A percentile compares a stretch with the other conserved stretches of the same genome.
Conservation (phyloP, 2,888 invertebrate genomes). For the Andrena haemorrhoa region DNA sequence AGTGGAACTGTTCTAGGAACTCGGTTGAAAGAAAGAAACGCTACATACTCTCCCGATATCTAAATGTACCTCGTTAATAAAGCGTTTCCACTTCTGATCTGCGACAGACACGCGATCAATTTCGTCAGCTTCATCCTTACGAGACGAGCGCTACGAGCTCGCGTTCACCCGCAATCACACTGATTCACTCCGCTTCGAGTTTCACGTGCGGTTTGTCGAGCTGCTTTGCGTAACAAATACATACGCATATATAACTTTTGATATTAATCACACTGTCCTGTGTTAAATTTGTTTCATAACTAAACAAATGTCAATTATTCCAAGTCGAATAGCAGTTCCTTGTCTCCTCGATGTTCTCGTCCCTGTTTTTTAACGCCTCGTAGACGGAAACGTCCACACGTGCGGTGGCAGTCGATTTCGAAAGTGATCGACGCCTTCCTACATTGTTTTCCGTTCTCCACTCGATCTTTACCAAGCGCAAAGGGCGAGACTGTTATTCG, state of each 20-base stretch:
- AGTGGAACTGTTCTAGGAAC: background rate
- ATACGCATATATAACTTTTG: background rate
- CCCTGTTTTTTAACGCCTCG: slow-evolving; percentile 4
- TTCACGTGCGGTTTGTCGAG: background rate
- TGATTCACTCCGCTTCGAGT: background rate
- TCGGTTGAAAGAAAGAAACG: background rate
- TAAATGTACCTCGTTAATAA: slow-evolving; percentile 39
- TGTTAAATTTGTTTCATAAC: background rate
- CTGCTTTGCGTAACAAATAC: background rate
- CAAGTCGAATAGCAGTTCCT: background rate
- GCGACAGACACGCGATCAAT: background rate
- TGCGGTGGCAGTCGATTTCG: slow-evolving; percentile 20
- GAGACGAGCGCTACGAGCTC: too few species aligned
- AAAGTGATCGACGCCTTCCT: slow-evolving; percentile 10
- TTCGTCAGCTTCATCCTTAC: slow-evolving; percentile 19
- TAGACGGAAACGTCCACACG: slow-evolving; percentile 4
- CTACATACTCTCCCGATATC: background rate
- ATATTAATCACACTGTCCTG: background rate
- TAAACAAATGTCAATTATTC: background rate
- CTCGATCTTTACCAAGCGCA: background rate
- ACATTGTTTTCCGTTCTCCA: slow-evolving; percentile 17
- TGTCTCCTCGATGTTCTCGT: slow-evolving; percentile 5
- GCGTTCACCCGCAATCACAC: background rate
- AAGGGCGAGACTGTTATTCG: background rate
- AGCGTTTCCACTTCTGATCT: background rate